These are phyloP conservation scores for Sebastes fasciatus DNA, from an alignment of 2,113 vertebrate genomes.

Conservation along the genomic window DNA sequence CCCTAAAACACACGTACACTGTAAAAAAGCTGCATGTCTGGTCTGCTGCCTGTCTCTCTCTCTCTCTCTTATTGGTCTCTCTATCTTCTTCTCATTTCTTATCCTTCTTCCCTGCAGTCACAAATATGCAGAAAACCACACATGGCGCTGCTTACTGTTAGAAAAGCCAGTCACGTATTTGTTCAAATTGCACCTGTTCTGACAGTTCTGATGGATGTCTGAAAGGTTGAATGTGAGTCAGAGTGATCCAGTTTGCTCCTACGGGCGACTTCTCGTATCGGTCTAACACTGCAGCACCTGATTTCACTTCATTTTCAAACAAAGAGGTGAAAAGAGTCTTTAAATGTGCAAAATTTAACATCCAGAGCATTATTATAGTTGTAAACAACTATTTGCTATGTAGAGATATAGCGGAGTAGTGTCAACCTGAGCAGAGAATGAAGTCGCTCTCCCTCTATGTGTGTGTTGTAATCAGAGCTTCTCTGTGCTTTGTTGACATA, in stretches of 20 bases:
- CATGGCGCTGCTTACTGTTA: background rate
- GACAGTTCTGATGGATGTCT: background rate
- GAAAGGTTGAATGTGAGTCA: slow-evolving; percentile 1
- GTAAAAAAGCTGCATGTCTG: slow-evolving; percentile 68
- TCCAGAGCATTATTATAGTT: too few relatives aligned
- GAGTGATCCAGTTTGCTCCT: background rate
- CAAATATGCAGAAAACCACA: slow-evolving; percentile 8
- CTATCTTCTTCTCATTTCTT: slow-evolving; percentile 3
- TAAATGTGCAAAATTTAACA: background rate
- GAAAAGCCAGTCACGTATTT: background rate
- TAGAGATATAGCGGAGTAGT: too few relatives aligned
- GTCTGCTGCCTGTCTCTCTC: slow-evolving; percentile 52
- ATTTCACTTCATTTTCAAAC: slow-evolving; percentile 2
- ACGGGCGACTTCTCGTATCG: background rate
- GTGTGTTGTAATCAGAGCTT: too few relatives aligned
- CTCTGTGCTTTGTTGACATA: too few relatives aligned
- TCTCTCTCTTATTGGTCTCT: slow-evolving; percentile 9
- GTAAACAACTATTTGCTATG: too few relatives aligned
- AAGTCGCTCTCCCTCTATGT: too few relatives aligned
- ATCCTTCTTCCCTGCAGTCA: slow-evolving; percentile 8
- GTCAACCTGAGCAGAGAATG: too few relatives aligned
- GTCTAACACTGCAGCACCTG: background rate
- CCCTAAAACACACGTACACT: slow-evolving; percentile 57
- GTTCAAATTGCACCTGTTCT: slow-evolving; percentile 16
- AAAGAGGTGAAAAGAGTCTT: background rate